Evolutionary conservation across 2,797 vertebrate genomes (phyloP).

Genomic region (Trachurus trachurus): DNA sequence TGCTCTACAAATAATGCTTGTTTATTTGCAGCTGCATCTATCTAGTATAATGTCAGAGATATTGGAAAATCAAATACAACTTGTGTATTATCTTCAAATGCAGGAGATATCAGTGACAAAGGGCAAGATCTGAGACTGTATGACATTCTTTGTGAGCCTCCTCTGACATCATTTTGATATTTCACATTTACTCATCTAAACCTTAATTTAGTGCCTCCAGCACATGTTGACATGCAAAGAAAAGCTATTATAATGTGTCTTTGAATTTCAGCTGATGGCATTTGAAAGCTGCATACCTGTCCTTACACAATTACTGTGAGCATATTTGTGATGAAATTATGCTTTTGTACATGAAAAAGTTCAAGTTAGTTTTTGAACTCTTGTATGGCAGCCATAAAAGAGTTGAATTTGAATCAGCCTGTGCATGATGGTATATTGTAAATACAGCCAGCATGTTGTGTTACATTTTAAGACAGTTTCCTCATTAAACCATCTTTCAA

Average conservation of each 20-base stretch:
- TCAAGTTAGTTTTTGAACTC: slow-evolving; percentile 31
- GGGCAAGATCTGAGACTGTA: slow-evolving; percentile 72
- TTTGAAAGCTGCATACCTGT: slow-evolving; percentile 70
- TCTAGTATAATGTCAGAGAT: slow-evolving; percentile 71
- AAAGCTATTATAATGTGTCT: slow-evolving; percentile 70
- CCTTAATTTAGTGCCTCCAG: slow-evolving; percentile 78
- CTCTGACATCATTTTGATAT: slow-evolving; percentile 77
- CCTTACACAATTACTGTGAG: slow-evolving; percentile 44
- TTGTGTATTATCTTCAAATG: slow-evolving; percentile 82
- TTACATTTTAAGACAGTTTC: neutral
- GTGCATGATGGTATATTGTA: neutral
- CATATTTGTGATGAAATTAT: slow-evolving; percentile 44
- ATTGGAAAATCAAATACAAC: slow-evolving; percentile 80
- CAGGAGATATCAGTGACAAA: slow-evolving; percentile 79
- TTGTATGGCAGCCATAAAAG: slow-evolving; percentile 12
- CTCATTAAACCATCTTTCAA: neutral
- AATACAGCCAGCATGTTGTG: neutral
- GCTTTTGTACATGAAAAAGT: slow-evolving; percentile 39
- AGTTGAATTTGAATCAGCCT: neutral
- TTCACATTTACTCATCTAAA: slow-evolving; percentile 82
- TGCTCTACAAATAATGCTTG: slow-evolving; percentile 81
- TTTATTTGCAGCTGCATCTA: slow-evolving; percentile 81
- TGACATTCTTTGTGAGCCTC: slow-evolving; percentile 71
- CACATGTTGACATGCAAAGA: slow-evolving; percentile 76
- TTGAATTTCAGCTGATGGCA: slow-evolving; percentile 73